phyloP scores from a whole-genome alignment of 1,140 invertebrate genomes.

The Scaptomyza graminum region DNA sequence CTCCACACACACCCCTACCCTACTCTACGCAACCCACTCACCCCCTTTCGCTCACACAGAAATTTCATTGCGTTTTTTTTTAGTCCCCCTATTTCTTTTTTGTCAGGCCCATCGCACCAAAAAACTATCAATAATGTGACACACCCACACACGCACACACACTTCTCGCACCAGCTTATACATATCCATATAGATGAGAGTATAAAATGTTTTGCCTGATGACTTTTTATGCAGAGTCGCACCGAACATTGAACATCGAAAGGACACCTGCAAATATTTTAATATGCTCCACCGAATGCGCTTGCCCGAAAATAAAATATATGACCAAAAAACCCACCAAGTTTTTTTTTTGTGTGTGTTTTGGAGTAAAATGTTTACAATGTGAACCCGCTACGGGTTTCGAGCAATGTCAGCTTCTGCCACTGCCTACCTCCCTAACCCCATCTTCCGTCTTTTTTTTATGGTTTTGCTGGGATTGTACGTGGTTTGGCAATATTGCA shows the following conservation, averaged over 20 bases:
- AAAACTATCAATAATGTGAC: constrained; percentile 78
- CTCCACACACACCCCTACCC: no score
- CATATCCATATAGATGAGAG: constrained; percentile 28
- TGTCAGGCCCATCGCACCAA: constrained; percentile 64
- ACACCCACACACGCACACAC: constrained; percentile 30
- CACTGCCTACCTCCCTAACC: neutral
- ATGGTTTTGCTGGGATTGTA: constrained; percentile 50
- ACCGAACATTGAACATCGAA: constrained; percentile 13
- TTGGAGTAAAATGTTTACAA: constrained; percentile 48
- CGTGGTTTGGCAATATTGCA: constrained; percentile 64
- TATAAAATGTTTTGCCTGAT: constrained; percentile 79
- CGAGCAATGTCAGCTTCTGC: neutral
- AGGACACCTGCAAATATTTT: constrained; percentile 72
- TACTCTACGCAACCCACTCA: neutral
- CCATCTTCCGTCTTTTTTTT: constrained; percentile 32
- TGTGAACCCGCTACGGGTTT: no score
- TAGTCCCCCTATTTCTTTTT: constrained; percentile 36
- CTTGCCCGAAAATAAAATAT: neutral
- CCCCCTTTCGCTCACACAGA: constrained; percentile 7
- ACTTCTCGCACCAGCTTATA: constrained; percentile 7
- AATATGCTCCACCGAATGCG: constrained; percentile 66
- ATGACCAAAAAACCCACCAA: constrained; percentile 14
- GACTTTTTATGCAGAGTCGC: constrained; percentile 70
- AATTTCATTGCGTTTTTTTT: constrained; percentile 56
- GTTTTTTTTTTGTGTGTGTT: neutral